Evolutionary conservation across 2,113 vertebrate species (phyloP), one percentile per base, ranked within the genome.

Genomic region (Pomatostomus ruficeps): DNA sequence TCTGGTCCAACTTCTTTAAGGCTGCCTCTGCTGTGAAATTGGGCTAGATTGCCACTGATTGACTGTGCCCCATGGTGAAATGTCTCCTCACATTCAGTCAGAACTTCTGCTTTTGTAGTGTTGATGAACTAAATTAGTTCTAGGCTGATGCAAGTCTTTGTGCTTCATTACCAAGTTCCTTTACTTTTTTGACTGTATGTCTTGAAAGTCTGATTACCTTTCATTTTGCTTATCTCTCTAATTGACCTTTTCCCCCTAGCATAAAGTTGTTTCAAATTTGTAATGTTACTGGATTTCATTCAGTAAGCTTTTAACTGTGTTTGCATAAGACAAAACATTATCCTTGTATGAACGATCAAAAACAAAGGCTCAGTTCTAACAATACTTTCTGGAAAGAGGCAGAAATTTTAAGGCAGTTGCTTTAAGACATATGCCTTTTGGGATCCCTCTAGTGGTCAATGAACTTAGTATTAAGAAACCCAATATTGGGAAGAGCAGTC

Each of bases 361-460:
- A 62, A 20, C 24, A 43, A 54, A 14, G 29, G 54, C 48, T 33
- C 73, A 26, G 14, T 66, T 83, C 10, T 77, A 26, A 36, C 29
- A 55, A 2, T 48, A 9, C 7, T 54, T 7, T 68, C 13, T 57
- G 45, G 23, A 72, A 76, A 20, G 21, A 74, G 51, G 23, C 33
- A 73, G 36, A n/a, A 61, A 2, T 48, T 88, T 52, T 48, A 40
- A 31, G 13, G 28, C 23, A 31, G 26, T 21, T 51, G 12, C 18
- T 82, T 58, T 43, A 36, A 21, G 40, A 21, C 6, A 0, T 51
- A 2, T 3, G 58, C 17, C 33, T 88, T 91, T 89, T 8, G 23
- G 52, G 46, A 61, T 95, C 94, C 96, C 95, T 94, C 94, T 96
- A 89, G 92, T 81, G 95, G 78, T 88, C 1, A 1, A 25, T 70